Percentiles rank a stretch among this genome's conserved stretches.
Evolutionary conservation across 2,113 vertebrate species (phyloP).

Genomic region (Chionomys nivalis): DNA sequence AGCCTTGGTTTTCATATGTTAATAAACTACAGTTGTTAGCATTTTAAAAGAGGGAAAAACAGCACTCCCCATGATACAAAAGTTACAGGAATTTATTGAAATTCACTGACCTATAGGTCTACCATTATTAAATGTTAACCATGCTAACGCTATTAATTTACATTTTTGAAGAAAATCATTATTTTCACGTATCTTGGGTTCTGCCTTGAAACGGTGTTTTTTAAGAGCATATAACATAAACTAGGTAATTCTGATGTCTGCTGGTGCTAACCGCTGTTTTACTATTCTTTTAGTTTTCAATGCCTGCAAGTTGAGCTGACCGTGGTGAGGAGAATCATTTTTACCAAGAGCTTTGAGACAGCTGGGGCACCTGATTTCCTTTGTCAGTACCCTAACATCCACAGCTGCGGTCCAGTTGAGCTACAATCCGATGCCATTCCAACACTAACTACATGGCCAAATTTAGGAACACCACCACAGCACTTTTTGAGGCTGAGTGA

Average conservation of each 20-base stretch:
- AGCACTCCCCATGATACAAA: not conserved
- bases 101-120: not conserved
- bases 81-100: not conserved
- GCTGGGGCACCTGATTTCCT: not conserved
- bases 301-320: not conserved
- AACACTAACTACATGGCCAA: rapidly evolving
- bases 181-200: not conserved
- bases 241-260: not conserved
- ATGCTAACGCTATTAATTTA: not conserved
- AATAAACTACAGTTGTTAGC: not conserved
- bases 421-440: too few relatives aligned
- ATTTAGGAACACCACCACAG: not conserved
- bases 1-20: not conserved
- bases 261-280: not conserved
- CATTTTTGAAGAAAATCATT: not conserved
- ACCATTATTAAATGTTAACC: not conserved
- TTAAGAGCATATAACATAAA: not conserved
- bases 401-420: rapidly evolving
- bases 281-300: not conserved
- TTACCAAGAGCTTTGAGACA: rapidly evolving
- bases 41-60: conserved; percentile 36
- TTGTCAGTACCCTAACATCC: not conserved
- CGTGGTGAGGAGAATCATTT: not conserved
- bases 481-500: not conserved
- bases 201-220: not conserved